phyloP scores from a whole-genome alignment of 2,113 vertebrate genomes.

The Hemibagrus wyckioides region DNA sequence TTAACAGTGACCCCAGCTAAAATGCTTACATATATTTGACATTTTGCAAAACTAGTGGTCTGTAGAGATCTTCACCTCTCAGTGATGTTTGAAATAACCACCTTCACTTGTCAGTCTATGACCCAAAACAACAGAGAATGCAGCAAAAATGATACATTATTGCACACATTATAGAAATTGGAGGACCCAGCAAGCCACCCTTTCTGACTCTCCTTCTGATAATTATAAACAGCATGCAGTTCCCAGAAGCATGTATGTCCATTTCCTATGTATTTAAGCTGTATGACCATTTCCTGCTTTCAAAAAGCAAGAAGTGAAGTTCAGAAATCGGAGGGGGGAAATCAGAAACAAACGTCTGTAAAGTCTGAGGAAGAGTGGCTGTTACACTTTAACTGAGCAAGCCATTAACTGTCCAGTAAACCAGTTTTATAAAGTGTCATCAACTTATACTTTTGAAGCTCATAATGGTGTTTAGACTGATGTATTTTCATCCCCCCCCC shows the following conservation, averaged over 20 bases:
- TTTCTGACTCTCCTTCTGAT: slow-evolving; percentile 41
- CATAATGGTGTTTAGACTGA: slow-evolving; percentile 33
- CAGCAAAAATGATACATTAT: slow-evolving; percentile 33
- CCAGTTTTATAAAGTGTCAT: slow-evolving; percentile 43
- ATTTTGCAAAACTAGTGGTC: not conserved
- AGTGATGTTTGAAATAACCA: not conserved
- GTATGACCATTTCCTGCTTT: slow-evolving; percentile 8
- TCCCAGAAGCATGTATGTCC: slow-evolving; percentile 16
- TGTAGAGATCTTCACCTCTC: not conserved
- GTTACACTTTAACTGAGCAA: slow-evolving; percentile 31
- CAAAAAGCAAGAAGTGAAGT: not conserved
- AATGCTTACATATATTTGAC: not conserved
- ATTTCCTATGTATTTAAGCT: slow-evolving; percentile 3
- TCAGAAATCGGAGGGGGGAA: not conserved
- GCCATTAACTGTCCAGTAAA: slow-evolving; percentile 37
- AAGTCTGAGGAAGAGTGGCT: slow-evolving; percentile 7
- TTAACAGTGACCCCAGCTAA: not conserved
- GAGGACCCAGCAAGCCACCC: slow-evolving; percentile 38
- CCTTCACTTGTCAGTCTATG: not conserved
- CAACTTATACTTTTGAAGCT: slow-evolving; percentile 31
- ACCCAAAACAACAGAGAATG: slow-evolving; percentile 1
- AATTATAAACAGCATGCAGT: slow-evolving; percentile 37
- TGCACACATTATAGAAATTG: slow-evolving; percentile 42
- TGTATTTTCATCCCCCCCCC: slow-evolving; percentile 12
- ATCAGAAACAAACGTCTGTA: not conserved